Evolutionary conservation across 2,113 vertebrate genomes (phyloP).

Genomic region (Seriola dumerili): DNA sequence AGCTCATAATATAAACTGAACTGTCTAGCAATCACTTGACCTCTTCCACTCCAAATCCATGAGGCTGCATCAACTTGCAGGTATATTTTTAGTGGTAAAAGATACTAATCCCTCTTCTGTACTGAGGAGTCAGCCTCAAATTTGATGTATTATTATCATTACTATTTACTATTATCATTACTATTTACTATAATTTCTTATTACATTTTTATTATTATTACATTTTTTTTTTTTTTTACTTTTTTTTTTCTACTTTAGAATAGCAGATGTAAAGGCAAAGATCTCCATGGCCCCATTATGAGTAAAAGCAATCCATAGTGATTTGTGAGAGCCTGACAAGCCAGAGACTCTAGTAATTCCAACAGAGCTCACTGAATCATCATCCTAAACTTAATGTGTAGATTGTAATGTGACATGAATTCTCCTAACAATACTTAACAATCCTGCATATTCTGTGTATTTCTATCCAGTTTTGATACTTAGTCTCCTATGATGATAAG

Average conservation of each 20-base stretch:
- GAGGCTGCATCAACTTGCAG: no score
- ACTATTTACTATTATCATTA: background rate
- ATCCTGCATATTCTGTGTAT: background rate
- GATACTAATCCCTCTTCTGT: background rate
- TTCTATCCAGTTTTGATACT: background rate
- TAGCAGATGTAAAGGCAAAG: background rate
- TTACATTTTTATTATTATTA: no score
- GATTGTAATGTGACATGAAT: background rate
- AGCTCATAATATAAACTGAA: no score
- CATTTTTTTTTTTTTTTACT: no score
- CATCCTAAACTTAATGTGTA: background rate
- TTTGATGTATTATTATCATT: no score
- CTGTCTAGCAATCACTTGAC: background rate
- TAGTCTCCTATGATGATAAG: background rate
- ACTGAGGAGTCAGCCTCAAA: no score
- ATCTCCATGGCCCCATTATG: constrained; percentile 17
- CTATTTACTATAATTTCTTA: background rate
- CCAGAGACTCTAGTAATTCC: background rate
- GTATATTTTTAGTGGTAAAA: background rate
- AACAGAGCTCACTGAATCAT: background rate
- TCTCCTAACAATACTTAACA: background rate
- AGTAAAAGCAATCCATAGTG: constrained; percentile 48
- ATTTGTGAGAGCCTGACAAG: background rate
- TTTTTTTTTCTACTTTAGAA: background rate
- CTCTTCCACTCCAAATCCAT: background rate